These are phyloP conservation scores for Euthynnus affinis DNA, from an alignment of 2,797 vertebrate genomes.

Conservation along the genomic window DNA sequence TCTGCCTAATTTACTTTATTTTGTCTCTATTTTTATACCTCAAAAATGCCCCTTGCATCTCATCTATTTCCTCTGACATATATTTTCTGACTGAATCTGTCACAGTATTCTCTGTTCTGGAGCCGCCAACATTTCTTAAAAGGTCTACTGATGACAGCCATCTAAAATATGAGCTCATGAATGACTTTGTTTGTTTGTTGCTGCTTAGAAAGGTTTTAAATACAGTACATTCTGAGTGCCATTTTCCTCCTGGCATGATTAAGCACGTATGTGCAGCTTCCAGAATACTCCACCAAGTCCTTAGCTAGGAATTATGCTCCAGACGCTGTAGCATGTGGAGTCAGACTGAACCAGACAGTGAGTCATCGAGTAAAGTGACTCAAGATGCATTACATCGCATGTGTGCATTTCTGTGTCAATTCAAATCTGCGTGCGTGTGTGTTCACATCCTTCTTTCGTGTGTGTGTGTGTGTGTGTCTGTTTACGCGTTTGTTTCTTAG, in stretches of 20 bases:
- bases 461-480: background rate
- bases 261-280: background rate
- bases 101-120: background rate
- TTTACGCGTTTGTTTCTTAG: background rate
- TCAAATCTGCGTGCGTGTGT: background rate
- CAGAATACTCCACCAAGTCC: conserved; percentile 23
- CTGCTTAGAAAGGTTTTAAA: conserved; percentile 16
- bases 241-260: conserved; percentile 19
- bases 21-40: background rate
- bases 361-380: conserved; percentile 58
- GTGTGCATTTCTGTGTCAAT: conserved; percentile 17
- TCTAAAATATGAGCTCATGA: conserved; percentile 13
- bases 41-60: background rate
- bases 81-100: background rate
- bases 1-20: background rate
- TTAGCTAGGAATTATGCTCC: conserved; percentile 45
- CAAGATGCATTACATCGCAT: conserved; percentile 19
- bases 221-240: background rate
- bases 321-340: conserved; percentile 55
- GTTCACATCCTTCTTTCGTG: background rate
- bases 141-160: background rate
- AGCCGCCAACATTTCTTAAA: background rate
- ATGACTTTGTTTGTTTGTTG: conserved; percentile 17
- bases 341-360: conserved; percentile 58
- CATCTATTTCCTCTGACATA: background rate